Evolutionary conservation across 1,140 invertebrate species (phyloP).

Genomic region (Plectrocnemia conspersa): DNA sequence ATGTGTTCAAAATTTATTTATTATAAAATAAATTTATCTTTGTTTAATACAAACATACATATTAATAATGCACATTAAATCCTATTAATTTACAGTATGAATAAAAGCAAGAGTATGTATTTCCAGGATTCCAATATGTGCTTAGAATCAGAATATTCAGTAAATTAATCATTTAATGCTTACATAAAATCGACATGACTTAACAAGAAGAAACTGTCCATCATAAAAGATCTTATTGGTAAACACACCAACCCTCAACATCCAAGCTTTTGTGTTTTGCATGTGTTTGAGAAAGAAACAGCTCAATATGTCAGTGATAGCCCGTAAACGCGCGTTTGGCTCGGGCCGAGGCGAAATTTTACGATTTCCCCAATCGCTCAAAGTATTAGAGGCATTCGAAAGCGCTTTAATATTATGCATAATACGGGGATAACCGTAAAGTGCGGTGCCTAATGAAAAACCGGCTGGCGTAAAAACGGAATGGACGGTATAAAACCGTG

Average conservation of each 20-base stretch:
- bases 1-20: no score
- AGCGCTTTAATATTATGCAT: background rate
- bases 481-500: constrained; percentile 11
- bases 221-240: no score
- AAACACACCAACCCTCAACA: background rate
- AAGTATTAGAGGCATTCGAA: background rate
- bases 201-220: no score
- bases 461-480: constrained; percentile 19
- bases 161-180: no score
- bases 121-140: no score
- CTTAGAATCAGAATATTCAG: no score
- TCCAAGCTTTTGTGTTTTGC: background rate
- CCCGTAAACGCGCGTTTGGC: no score
- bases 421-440: constrained; percentile 9
- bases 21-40: background rate
- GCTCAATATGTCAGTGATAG: no score
- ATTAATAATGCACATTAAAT: background rate
- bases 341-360: background rate
- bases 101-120: no score
- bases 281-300: no score
- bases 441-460: constrained; percentile 16
- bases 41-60: background rate
- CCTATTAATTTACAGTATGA: background rate
- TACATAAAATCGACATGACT: no score
- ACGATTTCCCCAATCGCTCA: constrained; percentile 1